Evolutionary conservation across 2,888 invertebrate species (phyloP), one percentile per base, ranked within the genome.

Genomic region (Crossocerus cetratus): DNA sequence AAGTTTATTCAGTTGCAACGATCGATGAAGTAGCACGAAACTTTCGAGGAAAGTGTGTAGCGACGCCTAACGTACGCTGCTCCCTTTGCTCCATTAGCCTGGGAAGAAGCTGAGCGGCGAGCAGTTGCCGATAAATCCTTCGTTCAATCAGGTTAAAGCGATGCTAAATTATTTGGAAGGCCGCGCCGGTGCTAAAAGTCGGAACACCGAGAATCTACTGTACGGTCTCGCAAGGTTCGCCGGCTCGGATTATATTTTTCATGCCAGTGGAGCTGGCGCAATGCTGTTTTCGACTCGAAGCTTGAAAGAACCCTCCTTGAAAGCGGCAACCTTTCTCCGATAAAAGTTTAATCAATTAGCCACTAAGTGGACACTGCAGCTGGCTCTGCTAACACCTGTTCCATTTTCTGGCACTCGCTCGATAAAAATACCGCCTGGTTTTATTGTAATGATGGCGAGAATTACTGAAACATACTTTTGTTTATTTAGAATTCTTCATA

Each of bases 81-180:
- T 68, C 67, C 57, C 42, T 21, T 8, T 59, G 66, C 69, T 53
- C 66, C 72, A 69, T 64, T 66, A 60, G 42, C 49, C 60, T 57
- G 76, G 71, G 76, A 76, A 23, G 55, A 58, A 49, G 20, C 20
- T 14, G 43, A 43, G 55, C 56, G 55, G n/a, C 16, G 56, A 18
- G 43, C 58, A 21, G 56, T 45, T 67, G 74, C 74, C 82, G 81
- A 87, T 87, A 87, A 88, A 87, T 88, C 85, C 69, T 82, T 71
- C 72, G 74, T 86, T 85, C 87, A 87, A 88, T 87, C 88, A 86
- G 84, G 86, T 85, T 88, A 86, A 88, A 88, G 87, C 87, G 87
- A 83, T 87, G 86, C 84, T 88, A 87, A 88, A 88, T 88, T 88
- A 88, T 88, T 88, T 82, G 85, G 72, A 78, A 79, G 74, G 66